Base-by-base conservation (phyloP, 1,140 invertebrate genomes). In the Tetraneura akinire region DNA sequence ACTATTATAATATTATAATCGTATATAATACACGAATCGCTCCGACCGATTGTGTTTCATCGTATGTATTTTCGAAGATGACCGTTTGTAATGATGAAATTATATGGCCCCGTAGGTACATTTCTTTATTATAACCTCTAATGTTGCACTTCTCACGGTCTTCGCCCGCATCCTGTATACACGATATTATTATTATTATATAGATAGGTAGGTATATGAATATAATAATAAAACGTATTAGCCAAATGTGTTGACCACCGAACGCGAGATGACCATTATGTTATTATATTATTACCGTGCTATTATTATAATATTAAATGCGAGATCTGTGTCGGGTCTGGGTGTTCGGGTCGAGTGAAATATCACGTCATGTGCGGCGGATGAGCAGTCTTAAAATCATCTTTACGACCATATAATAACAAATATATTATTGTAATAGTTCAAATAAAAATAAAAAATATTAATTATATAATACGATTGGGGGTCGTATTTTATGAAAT, bases 401-500 rank as follows among this genome's bases (percentile, higher is more conserved):
- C 53, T 57, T 76, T 21, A 76, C 21, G 53, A n/a, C 18, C n/a
- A 4, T 37, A 37, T 37, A 37, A 8, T 37, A 3, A n/a, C n/a
- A n/a, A n/a, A n/a, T n/a, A n/a, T n/a, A n/a, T n/a, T n/a, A n/a
- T n/a, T n/a, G n/a, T n/a, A n/a, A n/a, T n/a, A n/a, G n/a, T n/a
- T n/a, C n/a, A n/a, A 21, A 53, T 57, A 57, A 5, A 49, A 3
- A 23, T 55, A 11, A 53, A 13, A 21, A 10, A 57, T 26, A 60
- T 26, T 5, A 26, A 60, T 29, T 26, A 6, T 60, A 8, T 8
- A 21, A 26, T 26, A 47, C 47, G 29, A 37, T 62, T 62, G 29
- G 60, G 16, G n/a, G n/a, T 70, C 32, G 26, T 47, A 26, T 71
- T 71, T 71, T 53, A 71, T 23, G 26, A n/a, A n/a, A n/a, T n/a